Conservation (phyloP, 2,888 invertebrate species). For the Diaphora mendica region DNA sequence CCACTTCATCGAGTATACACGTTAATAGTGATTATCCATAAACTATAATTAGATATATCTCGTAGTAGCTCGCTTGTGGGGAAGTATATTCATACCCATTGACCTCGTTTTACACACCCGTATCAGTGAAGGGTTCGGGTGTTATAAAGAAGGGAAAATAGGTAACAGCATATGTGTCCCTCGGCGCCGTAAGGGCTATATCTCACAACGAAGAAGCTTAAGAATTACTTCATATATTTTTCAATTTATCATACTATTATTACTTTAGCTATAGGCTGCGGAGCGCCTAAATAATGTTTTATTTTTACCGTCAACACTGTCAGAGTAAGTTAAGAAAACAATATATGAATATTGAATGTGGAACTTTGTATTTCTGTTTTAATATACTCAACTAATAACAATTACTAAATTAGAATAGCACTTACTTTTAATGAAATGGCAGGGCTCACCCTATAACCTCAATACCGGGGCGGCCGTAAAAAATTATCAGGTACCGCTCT, state of each 20-base stretch:
- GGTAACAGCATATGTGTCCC: conserved; percentile 18
- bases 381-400: conserved; percentile 22
- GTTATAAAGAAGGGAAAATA: conserved; percentile 40
- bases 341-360: not conserved
- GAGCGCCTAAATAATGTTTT: not conserved
- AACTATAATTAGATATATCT: conserved; percentile 41
- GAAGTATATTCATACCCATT: conserved; percentile 31
- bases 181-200: conserved; percentile 21
- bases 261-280: not conserved
- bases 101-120: conserved; percentile 46
- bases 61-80: conserved; percentile 29
- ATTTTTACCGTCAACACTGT: not conserved
- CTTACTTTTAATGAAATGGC: conserved; percentile 41
- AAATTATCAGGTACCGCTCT: conserved; percentile 10
- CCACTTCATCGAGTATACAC: not conserved
- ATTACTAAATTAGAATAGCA: conserved; percentile 32
- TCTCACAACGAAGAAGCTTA: conserved; percentile 19
- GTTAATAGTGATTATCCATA: conserved; percentile 24
- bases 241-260: conserved; percentile 13
- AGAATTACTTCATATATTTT: conserved; percentile 18
- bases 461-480: conserved; percentile 15
- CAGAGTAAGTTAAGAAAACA: not conserved
- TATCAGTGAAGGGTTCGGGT: conserved; percentile 35
- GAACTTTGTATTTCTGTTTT: conserved; percentile 13
- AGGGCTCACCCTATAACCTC: conserved; percentile 15